Conservation (phyloP, 2,888 invertebrate genomes). For the Dyspetes luteomarginatus region DNA sequence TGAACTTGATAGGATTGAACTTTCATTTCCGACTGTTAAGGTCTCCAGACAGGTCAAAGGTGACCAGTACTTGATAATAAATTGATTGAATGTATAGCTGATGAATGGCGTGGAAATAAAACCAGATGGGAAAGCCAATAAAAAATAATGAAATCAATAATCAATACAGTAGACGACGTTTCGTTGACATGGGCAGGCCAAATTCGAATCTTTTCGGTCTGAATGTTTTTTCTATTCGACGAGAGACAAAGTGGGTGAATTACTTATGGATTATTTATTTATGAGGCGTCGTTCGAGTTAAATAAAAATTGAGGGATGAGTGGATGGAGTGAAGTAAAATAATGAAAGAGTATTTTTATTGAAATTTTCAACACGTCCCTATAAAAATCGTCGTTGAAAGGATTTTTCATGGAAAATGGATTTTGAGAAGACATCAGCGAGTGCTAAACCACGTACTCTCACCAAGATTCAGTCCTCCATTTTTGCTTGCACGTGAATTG, state of each 20-base stretch:
- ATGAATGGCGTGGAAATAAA: neutral
- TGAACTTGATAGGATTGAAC: no score
- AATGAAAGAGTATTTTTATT: neutral
- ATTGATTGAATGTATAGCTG: neutral
- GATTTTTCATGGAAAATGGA: constrained; percentile 14
- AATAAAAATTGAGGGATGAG: no score
- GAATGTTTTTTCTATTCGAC: constrained; percentile 1
- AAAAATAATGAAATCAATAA: constrained; percentile 32
- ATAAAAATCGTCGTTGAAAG: neutral
- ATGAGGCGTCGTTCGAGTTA: no score
- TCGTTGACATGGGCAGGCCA: neutral
- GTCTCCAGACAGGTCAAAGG: neutral
- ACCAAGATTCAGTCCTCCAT: constrained; percentile 26
- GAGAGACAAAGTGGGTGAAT: no score
- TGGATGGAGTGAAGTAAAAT: neutral
- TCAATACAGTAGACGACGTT: constrained; percentile 1
- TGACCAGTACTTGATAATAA: neutral
- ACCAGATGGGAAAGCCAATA: neutral
- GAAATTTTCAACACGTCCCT: neutral
- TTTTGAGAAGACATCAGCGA: constrained; percentile 14
- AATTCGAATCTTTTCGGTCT: constrained; percentile 3
- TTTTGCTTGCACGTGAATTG: constrained; percentile 40
- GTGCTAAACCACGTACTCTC: constrained; percentile 43
- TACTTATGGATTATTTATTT: no score
- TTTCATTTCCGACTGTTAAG: neutral